phyloP scores from a whole-genome alignment of 30 jellyfish, hydroid and myxozoan genomes.

The Chrysaora quinquecirrha region DNA sequence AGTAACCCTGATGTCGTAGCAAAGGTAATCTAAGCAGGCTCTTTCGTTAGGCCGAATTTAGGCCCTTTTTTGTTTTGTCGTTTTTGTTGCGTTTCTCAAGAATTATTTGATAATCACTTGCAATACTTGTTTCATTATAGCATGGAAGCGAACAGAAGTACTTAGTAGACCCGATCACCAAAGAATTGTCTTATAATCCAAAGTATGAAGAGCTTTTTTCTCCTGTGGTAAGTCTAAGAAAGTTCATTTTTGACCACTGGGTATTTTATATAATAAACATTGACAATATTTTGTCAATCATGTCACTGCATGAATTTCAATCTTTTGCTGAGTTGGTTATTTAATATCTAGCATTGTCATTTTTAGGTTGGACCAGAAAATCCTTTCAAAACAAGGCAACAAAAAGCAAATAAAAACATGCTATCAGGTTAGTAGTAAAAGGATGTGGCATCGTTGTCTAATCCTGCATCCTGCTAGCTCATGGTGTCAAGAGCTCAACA shows the following conservation, averaged over 20 bases:
- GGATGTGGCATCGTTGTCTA: no score
- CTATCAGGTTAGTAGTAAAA: neutral
- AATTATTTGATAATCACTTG: neutral
- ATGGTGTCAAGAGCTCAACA: no score
- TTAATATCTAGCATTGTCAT: neutral
- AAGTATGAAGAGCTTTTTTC: constrained; percentile 90
- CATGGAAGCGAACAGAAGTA: constrained; percentile 65
- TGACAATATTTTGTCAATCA: neutral
- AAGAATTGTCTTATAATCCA: constrained; percentile 66
- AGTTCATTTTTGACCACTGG: neutral
- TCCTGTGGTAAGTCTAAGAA: constrained; percentile 70
- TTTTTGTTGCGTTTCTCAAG: neutral
- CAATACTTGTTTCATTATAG: constrained; percentile 14
- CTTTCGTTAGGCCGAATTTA: neutral
- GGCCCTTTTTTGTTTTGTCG: neutral
- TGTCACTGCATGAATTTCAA: neutral
- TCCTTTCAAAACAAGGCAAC: constrained; percentile 91
- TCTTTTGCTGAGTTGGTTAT: neutral
- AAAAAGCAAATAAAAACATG: constrained; percentile 83
- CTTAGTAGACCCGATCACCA: constrained; percentile 57
- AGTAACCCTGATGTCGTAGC: constrained; percentile 54
- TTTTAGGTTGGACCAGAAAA: constrained; percentile 93
- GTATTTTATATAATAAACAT: neutral
- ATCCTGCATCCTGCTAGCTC: no score
- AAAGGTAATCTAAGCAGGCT: constrained; percentile 18